A percentile compares a stretch with the other conserved stretches of the same genome.
phyloP scores from a whole-genome alignment of 2,888 invertebrate species.

The Caenorhabditis virilis region DNA sequence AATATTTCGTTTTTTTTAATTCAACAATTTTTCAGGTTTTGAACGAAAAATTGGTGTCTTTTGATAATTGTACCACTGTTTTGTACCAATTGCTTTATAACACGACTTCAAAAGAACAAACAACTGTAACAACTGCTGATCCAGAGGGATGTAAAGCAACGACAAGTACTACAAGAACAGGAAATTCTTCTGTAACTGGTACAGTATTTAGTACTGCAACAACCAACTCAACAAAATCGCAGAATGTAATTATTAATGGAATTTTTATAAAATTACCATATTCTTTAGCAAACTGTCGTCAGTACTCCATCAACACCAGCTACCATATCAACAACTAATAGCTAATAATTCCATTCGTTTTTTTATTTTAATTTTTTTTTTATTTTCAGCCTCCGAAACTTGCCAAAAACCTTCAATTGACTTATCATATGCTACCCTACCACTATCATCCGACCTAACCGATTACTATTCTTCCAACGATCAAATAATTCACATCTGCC shows the following conservation, averaged over 20 bases:
- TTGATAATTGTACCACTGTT: constrained; percentile 10
- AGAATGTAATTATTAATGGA: too few species aligned
- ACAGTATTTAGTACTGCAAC: too few species aligned
- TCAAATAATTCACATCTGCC: constrained; percentile 1
- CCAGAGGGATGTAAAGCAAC: constrained; percentile 24
- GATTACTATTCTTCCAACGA: background rate
- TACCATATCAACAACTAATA: too few species aligned
- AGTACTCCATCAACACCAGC: too few species aligned
- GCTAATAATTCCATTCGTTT: too few species aligned
- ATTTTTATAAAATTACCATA: too few species aligned
- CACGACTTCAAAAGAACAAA: background rate
- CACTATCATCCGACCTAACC: background rate
- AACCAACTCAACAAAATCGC: too few species aligned
- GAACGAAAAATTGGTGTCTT: constrained; percentile 2
- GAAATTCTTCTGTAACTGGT: background rate
- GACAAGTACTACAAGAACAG: too few species aligned
- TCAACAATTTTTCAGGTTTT: constrained; percentile 19
- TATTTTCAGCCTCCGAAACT: background rate
- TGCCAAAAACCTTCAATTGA: constrained; percentile 1
- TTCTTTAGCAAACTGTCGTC: too few species aligned
- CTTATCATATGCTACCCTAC: background rate
- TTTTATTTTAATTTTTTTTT: too few species aligned
- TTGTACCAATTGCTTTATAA: constrained; percentile 11
- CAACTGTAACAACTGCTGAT: constrained; percentile 2
- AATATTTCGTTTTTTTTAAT: too few species aligned